These are phyloP conservation scores for Echinops telfairi DNA, from an alignment of 2,113 vertebrate genomes.

Conservation along the genomic window DNA sequence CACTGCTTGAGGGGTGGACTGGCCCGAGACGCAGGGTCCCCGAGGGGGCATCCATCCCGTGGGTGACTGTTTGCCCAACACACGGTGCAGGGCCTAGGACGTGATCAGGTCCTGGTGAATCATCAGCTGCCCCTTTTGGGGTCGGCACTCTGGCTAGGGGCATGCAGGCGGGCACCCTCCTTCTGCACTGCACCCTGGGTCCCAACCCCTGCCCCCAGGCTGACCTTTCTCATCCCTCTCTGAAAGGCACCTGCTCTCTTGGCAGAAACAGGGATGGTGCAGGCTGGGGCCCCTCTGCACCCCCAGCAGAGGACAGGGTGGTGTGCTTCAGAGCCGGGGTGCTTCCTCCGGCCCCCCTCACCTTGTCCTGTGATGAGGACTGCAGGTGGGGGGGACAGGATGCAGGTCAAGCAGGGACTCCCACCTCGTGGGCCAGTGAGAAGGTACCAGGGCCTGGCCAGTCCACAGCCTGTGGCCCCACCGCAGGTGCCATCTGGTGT, in stretches of 20 bases:
- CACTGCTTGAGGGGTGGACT: background rate
- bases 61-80: background rate
- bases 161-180: background rate
- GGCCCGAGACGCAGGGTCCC: background rate
- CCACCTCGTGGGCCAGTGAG: background rate
- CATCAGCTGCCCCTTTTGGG: background rate
- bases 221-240: background rate
- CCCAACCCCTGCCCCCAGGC: background rate
- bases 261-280: background rate
- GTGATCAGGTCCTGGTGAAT: background rate
- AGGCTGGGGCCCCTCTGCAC: background rate
- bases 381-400: background rate
- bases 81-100: background rate
- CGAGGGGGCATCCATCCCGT: background rate
- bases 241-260: slow-evolving; percentile 14
- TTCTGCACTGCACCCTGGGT: background rate
- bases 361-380: background rate
- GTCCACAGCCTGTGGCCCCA: background rate
- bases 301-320: background rate
- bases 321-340: background rate
- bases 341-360: background rate
- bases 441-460: background rate
- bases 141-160: background rate
- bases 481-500: background rate
- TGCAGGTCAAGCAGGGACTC: background rate